Evolutionary conservation across 2,797 vertebrate genomes (phyloP).

Genomic region (Alfaro cultratus): DNA sequence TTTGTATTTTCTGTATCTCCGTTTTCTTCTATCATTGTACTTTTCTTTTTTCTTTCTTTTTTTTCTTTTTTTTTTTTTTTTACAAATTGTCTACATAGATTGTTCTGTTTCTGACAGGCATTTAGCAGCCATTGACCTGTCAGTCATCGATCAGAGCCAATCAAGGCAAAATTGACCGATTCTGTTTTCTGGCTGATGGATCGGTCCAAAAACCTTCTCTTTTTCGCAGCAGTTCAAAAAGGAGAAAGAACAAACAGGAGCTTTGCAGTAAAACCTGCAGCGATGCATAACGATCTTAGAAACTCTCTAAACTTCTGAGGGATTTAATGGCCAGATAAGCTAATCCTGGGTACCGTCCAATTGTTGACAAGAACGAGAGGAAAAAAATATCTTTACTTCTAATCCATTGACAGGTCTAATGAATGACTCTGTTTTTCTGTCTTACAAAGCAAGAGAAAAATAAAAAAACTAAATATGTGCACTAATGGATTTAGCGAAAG

Average conservation of each 20-base stretch:
- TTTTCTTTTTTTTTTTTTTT: too few relatives aligned
- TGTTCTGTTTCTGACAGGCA: not conserved
- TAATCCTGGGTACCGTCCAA: not conserved
- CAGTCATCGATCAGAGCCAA: not conserved
- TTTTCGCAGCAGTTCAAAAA: constrained; percentile 19
- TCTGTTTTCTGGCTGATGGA: not conserved
- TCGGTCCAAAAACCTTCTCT: constrained; percentile 25
- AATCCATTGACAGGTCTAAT: constrained; percentile 68
- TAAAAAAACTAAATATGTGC: constrained; percentile 42
- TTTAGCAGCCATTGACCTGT: not conserved
- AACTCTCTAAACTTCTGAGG: constrained; percentile 19
- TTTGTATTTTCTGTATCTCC: not conserved
- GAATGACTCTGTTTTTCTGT: constrained; percentile 42
- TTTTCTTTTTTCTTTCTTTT: too few relatives aligned
- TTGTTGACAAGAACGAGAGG: constrained; percentile 7
- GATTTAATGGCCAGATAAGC: constrained; percentile 2
- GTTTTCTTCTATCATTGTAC: not conserved
- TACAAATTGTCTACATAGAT: not conserved
- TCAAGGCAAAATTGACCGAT: not conserved
- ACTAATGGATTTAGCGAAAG: constrained; percentile 55
- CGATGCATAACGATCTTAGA: constrained; percentile 3
- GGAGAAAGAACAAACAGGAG: constrained; percentile 38
- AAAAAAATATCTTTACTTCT: constrained; percentile 45
- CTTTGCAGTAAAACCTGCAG: constrained; percentile 24
- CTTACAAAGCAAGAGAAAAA: constrained; percentile 10